Evolutionary conservation across 2,113 vertebrate genomes (phyloP).

Genomic region (Cavia porcellus): DNA sequence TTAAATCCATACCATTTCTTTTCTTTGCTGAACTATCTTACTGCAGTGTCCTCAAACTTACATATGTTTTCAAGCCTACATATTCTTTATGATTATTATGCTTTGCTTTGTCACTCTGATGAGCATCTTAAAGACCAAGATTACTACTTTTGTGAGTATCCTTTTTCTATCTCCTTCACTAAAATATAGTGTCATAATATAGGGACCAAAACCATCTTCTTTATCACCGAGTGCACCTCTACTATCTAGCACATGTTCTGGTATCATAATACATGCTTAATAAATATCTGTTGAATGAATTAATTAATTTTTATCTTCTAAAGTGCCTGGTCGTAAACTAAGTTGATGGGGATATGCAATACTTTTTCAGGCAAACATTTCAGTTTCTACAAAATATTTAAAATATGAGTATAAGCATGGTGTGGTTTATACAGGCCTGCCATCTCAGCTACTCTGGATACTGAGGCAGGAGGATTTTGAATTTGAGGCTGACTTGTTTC

Average conservation of each 20-base stretch:
- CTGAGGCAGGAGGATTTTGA: background rate
- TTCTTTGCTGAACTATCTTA: background rate
- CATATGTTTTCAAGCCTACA: background rate
- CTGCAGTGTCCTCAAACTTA: background rate
- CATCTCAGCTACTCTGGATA: background rate
- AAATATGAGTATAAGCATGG: background rate
- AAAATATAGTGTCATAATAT: background rate
- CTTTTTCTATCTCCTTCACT: background rate
- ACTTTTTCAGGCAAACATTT: background rate
- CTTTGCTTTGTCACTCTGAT: slow-evolving; percentile 36
- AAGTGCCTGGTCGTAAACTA: background rate
- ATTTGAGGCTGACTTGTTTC: background rate
- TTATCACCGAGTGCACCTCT: background rate
- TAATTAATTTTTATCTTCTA: background rate
- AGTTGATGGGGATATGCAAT: background rate
- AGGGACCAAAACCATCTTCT: background rate
- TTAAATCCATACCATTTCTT: background rate
- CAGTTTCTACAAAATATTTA: slow-evolving; percentile 41
- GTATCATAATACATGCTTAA: background rate
- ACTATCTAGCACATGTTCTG: background rate
- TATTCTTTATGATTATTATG: background rate
- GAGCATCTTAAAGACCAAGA: slow-evolving; percentile 21
- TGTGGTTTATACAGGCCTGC: background rate
- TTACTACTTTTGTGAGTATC: background rate
- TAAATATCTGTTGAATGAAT: background rate